Evolutionary conservation across 2,888 invertebrate species (phyloP), one percentile per base, ranked within the genome.

Genomic region (Chironomus tentans): DNA sequence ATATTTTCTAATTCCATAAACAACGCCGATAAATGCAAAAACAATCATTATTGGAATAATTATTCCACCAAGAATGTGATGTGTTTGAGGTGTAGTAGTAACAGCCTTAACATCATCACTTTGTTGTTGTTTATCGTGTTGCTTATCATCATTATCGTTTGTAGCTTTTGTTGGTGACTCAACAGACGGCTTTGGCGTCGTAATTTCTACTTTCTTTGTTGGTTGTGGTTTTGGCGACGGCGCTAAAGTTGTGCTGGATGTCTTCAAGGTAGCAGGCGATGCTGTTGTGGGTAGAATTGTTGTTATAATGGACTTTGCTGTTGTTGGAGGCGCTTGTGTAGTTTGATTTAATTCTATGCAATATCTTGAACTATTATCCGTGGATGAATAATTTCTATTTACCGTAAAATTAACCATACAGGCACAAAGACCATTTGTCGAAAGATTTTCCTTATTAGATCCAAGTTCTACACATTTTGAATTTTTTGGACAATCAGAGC

Each of bases 11-110:
- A 79, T 69, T 2, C 77, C 77, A 77, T 79, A 79, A 15, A 78
- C 78, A 10, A 78, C 70, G 7, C 78, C 79, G 48, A 80, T 77
- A n/a, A 79, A 77, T n/a, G 78, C 47, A 47, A 79, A 71, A 5
- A 80, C 79, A 61, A 80, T 76, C 48, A 79, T 76, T 68, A 80
- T 78, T 5, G 80, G 80, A 21, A 80, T 78, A 24, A 80, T 46
- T 76, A 80, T 80, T n/a, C 80, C 79, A 76, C 79, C 77, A 13
- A 79, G 70, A 61, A 80, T 77, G 77, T 80, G 79, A 77, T 80
- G 80, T 5, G 78, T 77, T 50, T 78, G 46, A 47, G 79, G 77
- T 71, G 28, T 4, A 4, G 5, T 78, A 70, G 47, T 4, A 4
- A 28, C 78, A 70, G 47, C 3, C 5, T 50, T 50, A 3, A 5